A percentile compares a stretch with the other conserved stretches of the same genome.
Conservation (phyloP, 1,140 invertebrate genomes). For the Plutomurus gul region DNA sequence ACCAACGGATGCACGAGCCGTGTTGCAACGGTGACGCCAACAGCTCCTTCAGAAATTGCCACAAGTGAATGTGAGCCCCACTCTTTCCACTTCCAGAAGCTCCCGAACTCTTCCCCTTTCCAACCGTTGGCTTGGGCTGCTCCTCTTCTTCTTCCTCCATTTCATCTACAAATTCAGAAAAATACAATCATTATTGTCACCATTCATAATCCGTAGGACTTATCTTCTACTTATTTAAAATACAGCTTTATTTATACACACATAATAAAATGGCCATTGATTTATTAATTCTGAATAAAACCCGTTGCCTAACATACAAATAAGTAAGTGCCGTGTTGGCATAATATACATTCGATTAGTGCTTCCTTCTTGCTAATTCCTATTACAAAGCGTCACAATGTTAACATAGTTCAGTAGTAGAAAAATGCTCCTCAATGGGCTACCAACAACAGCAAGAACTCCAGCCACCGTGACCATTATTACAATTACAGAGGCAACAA, state of each 20-base stretch:
- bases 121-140: slow-evolving; percentile 36
- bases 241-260: too few species aligned
- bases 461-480: neutral
- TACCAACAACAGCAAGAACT: neutral
- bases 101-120: slow-evolving; percentile 19
- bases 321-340: too few species aligned
- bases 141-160: slow-evolving; percentile 63
- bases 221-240: too few species aligned
- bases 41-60: slow-evolving; percentile 98
- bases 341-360: too few species aligned
- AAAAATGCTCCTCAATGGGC: too few species aligned
- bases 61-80: slow-evolving; percentile 91
- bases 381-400: too few species aligned
- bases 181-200: neutral
- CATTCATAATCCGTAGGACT: neutral
- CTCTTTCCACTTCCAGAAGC: slow-evolving; percentile 59
- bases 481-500: neutral
- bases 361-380: too few species aligned
- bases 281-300: too few species aligned
- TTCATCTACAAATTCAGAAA: slow-evolving; percentile 37
- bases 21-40: slow-evolving; percentile 82
- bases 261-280: too few species aligned
- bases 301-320: too few species aligned
- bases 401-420: too few species aligned
- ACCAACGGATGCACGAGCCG: slow-evolving; percentile 93